Evolutionary conservation across 2,888 invertebrate genomes (phyloP), one percentile per base, ranked within the genome.

Genomic region (Drosophila siamana): DNA sequence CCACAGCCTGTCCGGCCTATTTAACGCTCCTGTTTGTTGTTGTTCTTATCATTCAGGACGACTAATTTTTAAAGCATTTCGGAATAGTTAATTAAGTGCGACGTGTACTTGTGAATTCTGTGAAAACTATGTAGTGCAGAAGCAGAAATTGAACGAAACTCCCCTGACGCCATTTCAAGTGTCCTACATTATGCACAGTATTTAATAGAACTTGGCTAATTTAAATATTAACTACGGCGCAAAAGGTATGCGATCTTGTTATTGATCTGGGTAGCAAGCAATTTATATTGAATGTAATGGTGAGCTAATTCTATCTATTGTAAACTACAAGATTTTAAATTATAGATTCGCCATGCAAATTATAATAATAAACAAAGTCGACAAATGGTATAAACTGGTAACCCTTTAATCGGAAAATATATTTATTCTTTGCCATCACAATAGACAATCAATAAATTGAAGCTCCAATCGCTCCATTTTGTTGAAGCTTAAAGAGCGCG

Each of bases 1-100:
- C 33, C 33, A 33, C 36, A 38, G 15, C n/a, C 33, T 33, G 33
- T 13, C 13, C 13, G 36, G 36, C 36, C 36, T 38, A 13, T 38
- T 38, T 38, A 15, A 13, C 36, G 36, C 36, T 13, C 7, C 13
- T 38, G 36, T 33, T 33, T 33, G 11, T 28, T 33, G 33, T 51
- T 54, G 63, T 24, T 48, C 28, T 76, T 74, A 80, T 75, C 74
- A 79, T 79, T 80, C 84, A 84, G 71, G 67, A 68, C 76, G 80
- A 78, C 78, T 82, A 82, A 86, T 85, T 88, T 88, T 79, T 77
- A 75, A 80, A 80, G 16, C 15, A 75, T 82, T 80, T 88, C 71
- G 82, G 86, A 84, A 87, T 86, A 80, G 80, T 78, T 88, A 84
- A 88, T 82, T 81, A 84, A 81, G 84, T 81, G 74, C 75, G 72